These are phyloP conservation scores for Drosophila nr. perissopoda DNA, from an alignment of 2,888 invertebrate genomes.

Conservation along the genomic window DNA sequence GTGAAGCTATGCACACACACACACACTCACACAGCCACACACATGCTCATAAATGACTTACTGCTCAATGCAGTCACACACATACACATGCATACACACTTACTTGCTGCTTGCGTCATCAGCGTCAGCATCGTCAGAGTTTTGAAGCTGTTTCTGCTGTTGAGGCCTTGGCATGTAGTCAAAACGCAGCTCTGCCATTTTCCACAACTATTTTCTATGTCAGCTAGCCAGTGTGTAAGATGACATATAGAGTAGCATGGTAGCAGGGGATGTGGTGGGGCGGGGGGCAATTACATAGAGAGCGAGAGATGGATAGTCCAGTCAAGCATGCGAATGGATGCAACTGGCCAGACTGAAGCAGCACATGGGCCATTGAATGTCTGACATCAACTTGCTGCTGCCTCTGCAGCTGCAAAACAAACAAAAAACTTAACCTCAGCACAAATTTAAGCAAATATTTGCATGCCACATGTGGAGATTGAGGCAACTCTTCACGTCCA, in stretches of 20 bases:
- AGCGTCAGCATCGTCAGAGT: slow-evolving; percentile 61
- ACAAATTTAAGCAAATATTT: slow-evolving; percentile 84
- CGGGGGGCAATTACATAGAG: slow-evolving; percentile 6
- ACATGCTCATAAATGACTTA: slow-evolving; percentile 59
- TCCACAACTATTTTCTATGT: slow-evolving; percentile 75
- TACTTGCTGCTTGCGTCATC: slow-evolving; percentile 71
- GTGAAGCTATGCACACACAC: slow-evolving; percentile 29
- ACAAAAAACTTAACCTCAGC: slow-evolving; percentile 84
- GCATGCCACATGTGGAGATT: slow-evolving; percentile 72
- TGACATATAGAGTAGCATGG: slow-evolving; percentile 17
- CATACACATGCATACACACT: slow-evolving; percentile 28
- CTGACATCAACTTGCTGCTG: slow-evolving; percentile 67
- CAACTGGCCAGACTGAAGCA: slow-evolving; percentile 52
- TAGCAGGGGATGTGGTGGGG: neutral
- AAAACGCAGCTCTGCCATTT: slow-evolving; percentile 68
- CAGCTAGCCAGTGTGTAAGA: slow-evolving; percentile 53
- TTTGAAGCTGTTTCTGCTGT: slow-evolving; percentile 52
- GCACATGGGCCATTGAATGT: slow-evolving; percentile 59
- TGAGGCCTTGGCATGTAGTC: slow-evolving; percentile 78
- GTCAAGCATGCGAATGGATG: slow-evolving; percentile 44
- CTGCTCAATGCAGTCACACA: slow-evolving; percentile 59
- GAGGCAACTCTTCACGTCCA: slow-evolving; percentile 57
- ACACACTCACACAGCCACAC: slow-evolving; percentile 35
- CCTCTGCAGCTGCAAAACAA: slow-evolving; percentile 55
- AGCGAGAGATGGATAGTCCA: slow-evolving; percentile 41